Evolutionary conservation across 2,888 invertebrate species (phyloP).

Genomic region (Zonitis immaculata): DNA sequence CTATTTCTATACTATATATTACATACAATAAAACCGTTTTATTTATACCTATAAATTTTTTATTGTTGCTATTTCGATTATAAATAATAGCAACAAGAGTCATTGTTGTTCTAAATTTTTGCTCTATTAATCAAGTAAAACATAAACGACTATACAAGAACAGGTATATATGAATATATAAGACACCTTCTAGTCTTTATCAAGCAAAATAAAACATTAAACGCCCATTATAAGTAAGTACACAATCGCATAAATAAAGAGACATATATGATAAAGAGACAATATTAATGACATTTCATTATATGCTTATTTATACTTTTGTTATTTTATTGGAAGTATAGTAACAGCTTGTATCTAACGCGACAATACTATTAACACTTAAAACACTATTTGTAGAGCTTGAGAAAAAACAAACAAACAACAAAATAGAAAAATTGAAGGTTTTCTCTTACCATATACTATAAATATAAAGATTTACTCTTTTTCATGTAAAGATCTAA

Average conservation of each 20-base stretch:
- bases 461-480: too few species aligned
- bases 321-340: neutral
- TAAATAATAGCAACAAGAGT: neutral
- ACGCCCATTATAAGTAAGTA: neutral
- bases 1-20: too few species aligned
- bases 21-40: neutral
- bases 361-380: neutral
- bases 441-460: too few species aligned
- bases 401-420: neutral
- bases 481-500: neutral
- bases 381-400: neutral
- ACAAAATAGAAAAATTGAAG: neutral
- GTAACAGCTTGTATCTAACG: neutral
- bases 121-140: constrained; percentile 28
- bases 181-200: constrained; percentile 4
- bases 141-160: constrained; percentile 13
- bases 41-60: neutral
- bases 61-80: neutral
- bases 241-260: neutral
- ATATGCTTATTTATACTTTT: too few species aligned
- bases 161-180: neutral
- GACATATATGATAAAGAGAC: neutral
- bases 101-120: constrained; percentile 11
- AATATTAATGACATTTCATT: neutral
- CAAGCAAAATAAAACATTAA: neutral